A percentile compares a stretch with the other conserved stretches of the same genome.
phyloP scores from a whole-genome alignment of 2,797 vertebrate genomes.

The Sphenodon punctatus region DNA sequence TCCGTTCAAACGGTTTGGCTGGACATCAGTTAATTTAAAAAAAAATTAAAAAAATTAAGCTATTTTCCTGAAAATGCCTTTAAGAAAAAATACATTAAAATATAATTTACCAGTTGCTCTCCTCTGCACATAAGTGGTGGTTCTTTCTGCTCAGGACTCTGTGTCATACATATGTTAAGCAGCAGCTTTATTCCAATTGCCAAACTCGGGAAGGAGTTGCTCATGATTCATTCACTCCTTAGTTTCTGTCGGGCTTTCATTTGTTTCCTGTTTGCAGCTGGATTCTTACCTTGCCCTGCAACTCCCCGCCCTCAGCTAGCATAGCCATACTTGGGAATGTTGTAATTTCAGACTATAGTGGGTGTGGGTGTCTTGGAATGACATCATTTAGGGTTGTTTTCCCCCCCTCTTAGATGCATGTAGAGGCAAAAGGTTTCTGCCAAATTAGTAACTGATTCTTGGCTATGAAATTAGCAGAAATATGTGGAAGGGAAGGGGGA shows the following conservation, averaged over 20 bases:
- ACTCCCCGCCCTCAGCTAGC: slow-evolving; percentile 56
- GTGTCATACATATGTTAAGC: neutral
- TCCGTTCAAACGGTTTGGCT: neutral
- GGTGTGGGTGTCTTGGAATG: slow-evolving; percentile 56
- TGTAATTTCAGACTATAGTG: slow-evolving; percentile 51
- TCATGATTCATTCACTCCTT: slow-evolving; percentile 20
- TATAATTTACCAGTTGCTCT: too few species aligned
- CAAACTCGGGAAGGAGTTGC: accelerated
- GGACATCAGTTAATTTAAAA: neutral
- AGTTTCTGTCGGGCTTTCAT: slow-evolving; percentile 52
- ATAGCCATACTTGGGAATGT: slow-evolving; percentile 50
- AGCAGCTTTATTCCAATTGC: neutral
- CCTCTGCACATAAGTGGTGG: too few species aligned
- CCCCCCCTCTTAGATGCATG: slow-evolving; percentile 2
- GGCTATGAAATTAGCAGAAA: neutral
- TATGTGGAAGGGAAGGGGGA: accelerated
- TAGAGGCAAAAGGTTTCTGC: neutral
- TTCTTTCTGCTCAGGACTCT: too few species aligned
- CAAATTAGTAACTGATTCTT: neutral
- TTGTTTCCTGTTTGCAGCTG: slow-evolving; percentile 68
- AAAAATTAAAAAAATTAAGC: neutral
- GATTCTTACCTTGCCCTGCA: slow-evolving; percentile 60
- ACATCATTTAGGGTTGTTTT: neutral
- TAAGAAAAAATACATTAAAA: neutral
- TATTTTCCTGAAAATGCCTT: neutral